Percentiles rank a stretch among this genome's conserved stretches.
These are phyloP conservation scores for Drosophila aff. DNA, from an alignment of 1,140 invertebrate genomes.

Conservation along the genomic window DNA sequence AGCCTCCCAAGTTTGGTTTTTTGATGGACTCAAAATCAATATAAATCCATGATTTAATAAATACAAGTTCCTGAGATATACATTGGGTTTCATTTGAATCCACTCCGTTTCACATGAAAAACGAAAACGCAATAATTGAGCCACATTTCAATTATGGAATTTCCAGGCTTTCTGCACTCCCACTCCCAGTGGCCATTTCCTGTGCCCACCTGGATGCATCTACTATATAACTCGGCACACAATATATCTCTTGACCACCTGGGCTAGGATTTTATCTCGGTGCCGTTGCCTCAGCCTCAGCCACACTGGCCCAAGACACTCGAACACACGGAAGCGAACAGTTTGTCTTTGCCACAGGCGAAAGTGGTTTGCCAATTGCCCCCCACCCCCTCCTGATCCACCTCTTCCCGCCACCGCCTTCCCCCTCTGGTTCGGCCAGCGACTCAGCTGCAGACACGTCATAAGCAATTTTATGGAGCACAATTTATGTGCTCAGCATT, in stretches of 20 bases:
- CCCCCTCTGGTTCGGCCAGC: background rate
- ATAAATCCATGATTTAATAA: background rate
- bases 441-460: constrained; percentile 33
- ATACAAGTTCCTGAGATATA: background rate
- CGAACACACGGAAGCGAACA: constrained; percentile 31
- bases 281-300: constrained; percentile 8
- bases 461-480: constrained; percentile 64
- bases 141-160: constrained; percentile 30
- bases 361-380: constrained; percentile 65
- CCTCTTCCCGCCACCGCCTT: background rate
- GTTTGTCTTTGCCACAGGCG: constrained; percentile 52
- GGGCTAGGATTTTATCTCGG: constrained; percentile 45
- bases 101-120: background rate
- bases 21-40: background rate
- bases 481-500: constrained; percentile 78
- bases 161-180: constrained; percentile 24
- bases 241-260: constrained; percentile 52
- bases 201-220: constrained; percentile 49
- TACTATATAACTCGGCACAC: constrained; percentile 40
- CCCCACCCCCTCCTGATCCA: background rate
- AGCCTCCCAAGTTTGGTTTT: background rate
- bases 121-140: constrained; percentile 16
- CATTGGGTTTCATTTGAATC: too few relatives aligned
- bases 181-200: constrained; percentile 14
- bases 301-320: constrained; percentile 25